phyloP scores from a whole-genome alignment of 1,140 invertebrate genomes.

The Nasonia vitripennis region DNA sequence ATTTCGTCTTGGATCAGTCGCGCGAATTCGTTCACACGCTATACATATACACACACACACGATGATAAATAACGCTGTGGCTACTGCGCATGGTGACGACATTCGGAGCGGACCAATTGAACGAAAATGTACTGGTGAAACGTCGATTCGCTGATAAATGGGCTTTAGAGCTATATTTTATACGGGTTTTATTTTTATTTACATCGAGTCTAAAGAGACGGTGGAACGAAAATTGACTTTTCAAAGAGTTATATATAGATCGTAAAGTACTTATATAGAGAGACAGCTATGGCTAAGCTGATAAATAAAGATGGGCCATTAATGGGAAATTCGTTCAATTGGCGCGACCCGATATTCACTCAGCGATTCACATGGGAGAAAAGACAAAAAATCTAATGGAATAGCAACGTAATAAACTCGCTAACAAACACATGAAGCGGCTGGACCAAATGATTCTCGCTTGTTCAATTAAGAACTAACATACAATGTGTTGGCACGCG shows the following conservation, averaged over 20 bases:
- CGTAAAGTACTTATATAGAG: no score
- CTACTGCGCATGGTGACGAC: no score
- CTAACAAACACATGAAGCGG: slow-evolving; percentile 7
- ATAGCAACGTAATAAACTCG: background rate
- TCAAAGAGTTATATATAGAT: no score
- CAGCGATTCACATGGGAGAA: background rate
- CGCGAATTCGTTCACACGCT: background rate
- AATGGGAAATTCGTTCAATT: background rate
- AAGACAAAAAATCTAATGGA: background rate
- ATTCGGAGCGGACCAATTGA: background rate
- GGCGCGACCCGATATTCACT: background rate
- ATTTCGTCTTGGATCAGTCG: background rate
- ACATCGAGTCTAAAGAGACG: background rate
- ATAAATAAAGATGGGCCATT: background rate
- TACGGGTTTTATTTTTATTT: background rate
- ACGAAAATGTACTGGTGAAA: background rate
- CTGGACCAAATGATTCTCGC: background rate
- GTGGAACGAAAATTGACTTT: background rate
- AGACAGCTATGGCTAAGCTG: background rate
- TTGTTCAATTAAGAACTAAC: slow-evolving; percentile 20
- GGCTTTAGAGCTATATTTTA: background rate
- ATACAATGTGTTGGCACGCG: slow-evolving; percentile 39
- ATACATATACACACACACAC: background rate
- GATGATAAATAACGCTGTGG: background rate
- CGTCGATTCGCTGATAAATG: no score